Evolutionary conservation across 2,113 vertebrate species (phyloP), one percentile per base, ranked within the genome.

Genomic region (Arenaria interpres): DNA sequence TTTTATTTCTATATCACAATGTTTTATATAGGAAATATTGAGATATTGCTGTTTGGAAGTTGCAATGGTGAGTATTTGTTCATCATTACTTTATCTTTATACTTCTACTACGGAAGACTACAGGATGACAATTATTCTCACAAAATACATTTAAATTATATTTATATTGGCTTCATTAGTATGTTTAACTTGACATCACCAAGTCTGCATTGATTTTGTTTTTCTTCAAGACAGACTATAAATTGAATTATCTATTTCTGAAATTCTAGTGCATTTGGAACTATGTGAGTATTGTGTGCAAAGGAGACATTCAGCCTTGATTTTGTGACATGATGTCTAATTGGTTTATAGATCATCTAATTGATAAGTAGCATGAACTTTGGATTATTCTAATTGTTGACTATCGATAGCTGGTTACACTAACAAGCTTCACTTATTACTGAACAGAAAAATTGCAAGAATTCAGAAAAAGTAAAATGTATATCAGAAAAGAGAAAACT

Each of bases 371-470:
- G 7, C 33, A 62, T 35, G 77, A 86, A 64, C 15, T 89, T 85
- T 90, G 15, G 79, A 67, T 96, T 93, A 88, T 90, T 95, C 53
- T 96, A 51, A 91, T 69, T 76, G 53, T 66, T 90, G 37, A 45
- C 4, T 46, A 48, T 2, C 0, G 0, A 46, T 92, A 93, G 51
- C 35, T 87, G 59, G 19, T 90, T 74, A 73, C 50, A 32, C 8
- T 14, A 33, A 64, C 39, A 84, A 73, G 21, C 69, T 87, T 64
- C 13, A 33, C 22, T 24, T 25, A 28, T 2, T 7, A 48, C 25
- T 24, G 7, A 54, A 53, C 3, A 50, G 50, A 69, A 81, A 72
- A 77, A 67, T 4, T 25, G 9, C 19, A 83, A 33, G n/a, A 51
- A 35, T n/a, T 77, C 25, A 54, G 10, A 78, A 39, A 24, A 74